Base-by-base conservation (phyloP, 2,888 invertebrate genomes). In the Sphinx pinastri region DNA sequence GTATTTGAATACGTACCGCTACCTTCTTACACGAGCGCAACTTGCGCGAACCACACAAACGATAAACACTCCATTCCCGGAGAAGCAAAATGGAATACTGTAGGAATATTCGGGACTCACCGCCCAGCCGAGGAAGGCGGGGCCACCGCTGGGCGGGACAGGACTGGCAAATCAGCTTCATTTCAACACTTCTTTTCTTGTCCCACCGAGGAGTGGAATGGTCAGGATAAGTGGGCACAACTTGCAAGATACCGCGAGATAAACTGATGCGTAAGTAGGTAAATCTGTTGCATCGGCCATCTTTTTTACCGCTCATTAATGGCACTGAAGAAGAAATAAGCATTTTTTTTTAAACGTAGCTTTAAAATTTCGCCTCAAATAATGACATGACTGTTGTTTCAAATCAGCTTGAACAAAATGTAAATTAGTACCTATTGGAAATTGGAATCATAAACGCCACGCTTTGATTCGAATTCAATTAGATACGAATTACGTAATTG, bases 101-200 rank as follows among this genome's bases (percentile, higher is more conserved):
- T 79, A 76, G 71, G 14, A 52, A 7, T 19, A 11, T 16, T 76
- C 76, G 73, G 68, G 70, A 49, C 10, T 78, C 74, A 77, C 87
- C 88, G 88, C 92, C 92, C 89, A 88, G 82, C 73, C 72, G 51
- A 55, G 74, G 79, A 85, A 81, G 93, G 93, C 93, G 93, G 88
- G 74, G 90, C 87, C 38, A 77, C 31, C 2, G 80, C 79, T 90
- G 87, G 93, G 93, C 92, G 93, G 85, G 84, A 75, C 87, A 70
- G 71, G 70, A 73, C 72, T 82, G 81, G 82, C 93, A 92, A 93
- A 93, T 93, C 91, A 89, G 88, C 81, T 81, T 75, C 81, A 80
- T 80, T 83, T 78, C 73, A 74, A 72, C 73, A 82, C 78, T 89
- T 89, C 88, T 91, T 92, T 92, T 90, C 89, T 88, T 88, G 77